A percentile compares a stretch with the other conserved stretches of the same genome.
These are phyloP conservation scores for Psilanteris sp. DNA, from an alignment of 1,140 invertebrate species.

Conservation along the genomic window DNA sequence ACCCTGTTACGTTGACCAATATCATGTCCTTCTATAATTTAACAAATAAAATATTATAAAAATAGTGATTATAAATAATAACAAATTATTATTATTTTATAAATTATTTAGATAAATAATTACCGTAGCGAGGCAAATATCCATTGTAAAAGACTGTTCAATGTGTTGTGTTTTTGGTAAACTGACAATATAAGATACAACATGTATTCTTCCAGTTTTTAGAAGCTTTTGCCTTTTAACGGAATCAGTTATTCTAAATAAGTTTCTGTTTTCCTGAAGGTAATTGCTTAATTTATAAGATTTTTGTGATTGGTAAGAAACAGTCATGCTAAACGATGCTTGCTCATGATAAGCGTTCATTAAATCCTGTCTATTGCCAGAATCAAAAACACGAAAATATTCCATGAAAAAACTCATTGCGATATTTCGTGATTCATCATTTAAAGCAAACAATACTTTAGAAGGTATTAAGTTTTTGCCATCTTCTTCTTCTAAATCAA, in stretches of 20 bases:
- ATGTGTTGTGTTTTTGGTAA: slow-evolving; percentile 91
- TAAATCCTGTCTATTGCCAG: slow-evolving; percentile 87
- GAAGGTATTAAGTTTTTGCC: slow-evolving; percentile 82
- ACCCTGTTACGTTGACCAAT: slow-evolving; percentile 86
- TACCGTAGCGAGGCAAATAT: slow-evolving; percentile 87
- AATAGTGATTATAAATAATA: too few relatives aligned
- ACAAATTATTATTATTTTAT: too few relatives aligned
- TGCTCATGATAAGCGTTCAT: slow-evolving; percentile 93
- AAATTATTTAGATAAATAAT: too few relatives aligned
- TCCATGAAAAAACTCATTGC: slow-evolving; percentile 89
- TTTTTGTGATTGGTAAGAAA: slow-evolving; percentile 63
- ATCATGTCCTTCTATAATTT: slow-evolving; percentile 81
- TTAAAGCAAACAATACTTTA: slow-evolving; percentile 85
- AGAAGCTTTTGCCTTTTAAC: slow-evolving; percentile 83
- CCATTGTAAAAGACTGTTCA: slow-evolving; percentile 90
- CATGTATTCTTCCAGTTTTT: slow-evolving; percentile 85
- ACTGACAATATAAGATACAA: slow-evolving; percentile 88
- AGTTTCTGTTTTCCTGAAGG: slow-evolving; percentile 85
- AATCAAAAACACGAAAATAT: slow-evolving; percentile 92
- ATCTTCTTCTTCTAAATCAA: slow-evolving; percentile 85
- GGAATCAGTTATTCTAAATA: slow-evolving; percentile 82
- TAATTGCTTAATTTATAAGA: slow-evolving; percentile 57
- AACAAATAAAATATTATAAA: too few relatives aligned
- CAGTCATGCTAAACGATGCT: slow-evolving; percentile 86
- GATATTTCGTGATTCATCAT: slow-evolving; percentile 83